These are phyloP conservation scores for Phyllotreta cruciferae DNA, from an alignment of 2,888 invertebrate species.

Conservation along the genomic window DNA sequence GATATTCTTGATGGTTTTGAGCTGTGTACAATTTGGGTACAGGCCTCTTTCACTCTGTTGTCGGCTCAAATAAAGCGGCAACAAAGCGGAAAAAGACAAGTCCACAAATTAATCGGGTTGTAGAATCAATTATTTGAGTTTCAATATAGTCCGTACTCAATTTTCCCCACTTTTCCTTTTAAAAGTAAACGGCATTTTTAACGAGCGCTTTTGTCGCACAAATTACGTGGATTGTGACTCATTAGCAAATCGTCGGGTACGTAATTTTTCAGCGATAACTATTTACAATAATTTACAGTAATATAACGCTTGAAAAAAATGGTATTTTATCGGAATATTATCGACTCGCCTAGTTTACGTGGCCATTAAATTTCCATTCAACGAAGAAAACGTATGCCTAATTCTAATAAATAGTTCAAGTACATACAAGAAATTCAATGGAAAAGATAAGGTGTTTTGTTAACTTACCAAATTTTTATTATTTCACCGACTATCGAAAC, in stretches of 20 bases:
- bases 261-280: constrained; percentile 17
- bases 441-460: too few species aligned
- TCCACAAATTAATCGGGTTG: constrained; percentile 56
- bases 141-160: constrained; percentile 3
- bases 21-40: constrained; percentile 49
- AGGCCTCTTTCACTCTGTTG: constrained; percentile 69
- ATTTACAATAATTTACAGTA: constrained; percentile 12
- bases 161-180: background rate
- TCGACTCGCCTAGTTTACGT: background rate
- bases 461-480: too few species aligned
- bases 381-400: too few species aligned
- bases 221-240: constrained; percentile 10
- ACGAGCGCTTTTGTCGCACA: constrained; percentile 1
- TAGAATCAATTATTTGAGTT: background rate
- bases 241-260: constrained; percentile 3
- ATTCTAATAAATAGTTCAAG: too few species aligned
- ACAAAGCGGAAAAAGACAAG: constrained; percentile 73
- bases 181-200: background rate
- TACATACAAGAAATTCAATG: too few species aligned
- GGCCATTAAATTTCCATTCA: background rate
- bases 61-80: constrained; percentile 65
- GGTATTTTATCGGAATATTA: constrained; percentile 7
- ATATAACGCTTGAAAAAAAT: background rate
- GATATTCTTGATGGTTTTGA: too few species aligned
- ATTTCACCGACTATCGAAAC: too few species aligned